Evolutionary conservation across 2,113 vertebrate species (phyloP).

Genomic region (Oreochromis niloticus): DNA sequence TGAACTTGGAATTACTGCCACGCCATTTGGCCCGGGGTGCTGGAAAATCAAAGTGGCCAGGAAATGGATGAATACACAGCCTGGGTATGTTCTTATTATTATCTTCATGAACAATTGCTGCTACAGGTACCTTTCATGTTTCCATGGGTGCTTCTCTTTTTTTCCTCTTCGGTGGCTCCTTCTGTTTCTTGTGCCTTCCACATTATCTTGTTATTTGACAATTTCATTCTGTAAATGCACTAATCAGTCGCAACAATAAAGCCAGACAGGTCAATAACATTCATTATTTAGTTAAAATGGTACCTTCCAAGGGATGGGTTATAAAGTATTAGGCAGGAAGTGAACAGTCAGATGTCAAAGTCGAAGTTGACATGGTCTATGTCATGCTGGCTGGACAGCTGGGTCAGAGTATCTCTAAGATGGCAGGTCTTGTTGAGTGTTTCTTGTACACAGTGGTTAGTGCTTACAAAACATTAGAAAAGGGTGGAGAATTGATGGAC

Average conservation of each 20-base stretch:
- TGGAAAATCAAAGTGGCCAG: constrained; percentile 21
- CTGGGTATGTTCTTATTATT: neutral
- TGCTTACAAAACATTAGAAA: neutral
- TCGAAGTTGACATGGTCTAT: rapidly evolving
- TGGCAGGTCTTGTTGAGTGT: neutral
- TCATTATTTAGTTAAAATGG: neutral
- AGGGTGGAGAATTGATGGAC: neutral
- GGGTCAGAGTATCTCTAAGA: neutral
- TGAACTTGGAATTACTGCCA: constrained; percentile 50
- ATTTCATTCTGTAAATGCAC: neutral
- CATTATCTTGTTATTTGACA: neutral
- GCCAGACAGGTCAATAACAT: rapidly evolving
- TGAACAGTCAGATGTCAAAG: neutral
- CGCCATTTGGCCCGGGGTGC: constrained; percentile 35
- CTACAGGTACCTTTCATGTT: neutral
- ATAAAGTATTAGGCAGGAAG: neutral
- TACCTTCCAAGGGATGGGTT: rapidly evolving
- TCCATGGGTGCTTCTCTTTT: neutral
- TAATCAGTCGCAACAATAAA: neutral
- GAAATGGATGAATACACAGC: constrained; percentile 19
- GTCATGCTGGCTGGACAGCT: neutral
- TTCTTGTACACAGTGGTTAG: neutral
- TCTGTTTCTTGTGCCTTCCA: neutral
- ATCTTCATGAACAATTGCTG: neutral
- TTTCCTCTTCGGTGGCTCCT: neutral